Evolutionary conservation across 2,888 invertebrate genomes (phyloP).

Genomic region (Philopedon plagiatum): DNA sequence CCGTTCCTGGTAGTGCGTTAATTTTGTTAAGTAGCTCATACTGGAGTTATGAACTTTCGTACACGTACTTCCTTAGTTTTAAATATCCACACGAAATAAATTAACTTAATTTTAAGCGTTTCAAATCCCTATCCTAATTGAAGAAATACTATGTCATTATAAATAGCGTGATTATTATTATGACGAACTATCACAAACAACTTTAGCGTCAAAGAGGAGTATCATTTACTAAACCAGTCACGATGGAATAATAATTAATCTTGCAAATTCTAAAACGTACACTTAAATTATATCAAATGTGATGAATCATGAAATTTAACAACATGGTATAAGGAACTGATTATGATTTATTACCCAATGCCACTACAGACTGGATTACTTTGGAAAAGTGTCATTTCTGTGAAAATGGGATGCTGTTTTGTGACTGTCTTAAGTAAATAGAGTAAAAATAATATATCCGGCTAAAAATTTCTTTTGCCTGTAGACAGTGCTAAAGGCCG

Average conservation of each 20-base stretch:
- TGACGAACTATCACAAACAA: slow-evolving; percentile 17
- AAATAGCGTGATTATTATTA: neutral
- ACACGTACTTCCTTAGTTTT: too few species aligned
- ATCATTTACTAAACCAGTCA: slow-evolving; percentile 27
- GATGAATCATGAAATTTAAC: slow-evolving; percentile 53
- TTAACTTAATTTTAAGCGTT: neutral
- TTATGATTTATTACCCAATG: slow-evolving; percentile 48
- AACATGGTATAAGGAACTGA: slow-evolving; percentile 49
- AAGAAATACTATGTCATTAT: neutral
- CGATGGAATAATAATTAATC: slow-evolving; percentile 47
- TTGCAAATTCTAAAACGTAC: slow-evolving; percentile 46
- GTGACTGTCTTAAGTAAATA: neutral
- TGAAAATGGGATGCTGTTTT: slow-evolving; percentile 25
- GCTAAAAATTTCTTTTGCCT: neutral
- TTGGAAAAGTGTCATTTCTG: slow-evolving; percentile 42
- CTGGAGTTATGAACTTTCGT: too few species aligned
- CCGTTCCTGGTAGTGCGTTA: too few species aligned
- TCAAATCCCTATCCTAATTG: neutral
- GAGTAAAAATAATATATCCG: neutral
- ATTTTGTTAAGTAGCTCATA: too few species aligned
- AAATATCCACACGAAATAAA: too few species aligned
- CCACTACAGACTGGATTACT: slow-evolving; percentile 36
- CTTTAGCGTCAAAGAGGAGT: slow-evolving; percentile 15
- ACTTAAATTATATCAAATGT: slow-evolving; percentile 50
- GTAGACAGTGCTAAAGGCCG: too few species aligned